Evolutionary conservation across 2,113 vertebrate species (phyloP).

Genomic region (Ageneiosus marmoratus): DNA sequence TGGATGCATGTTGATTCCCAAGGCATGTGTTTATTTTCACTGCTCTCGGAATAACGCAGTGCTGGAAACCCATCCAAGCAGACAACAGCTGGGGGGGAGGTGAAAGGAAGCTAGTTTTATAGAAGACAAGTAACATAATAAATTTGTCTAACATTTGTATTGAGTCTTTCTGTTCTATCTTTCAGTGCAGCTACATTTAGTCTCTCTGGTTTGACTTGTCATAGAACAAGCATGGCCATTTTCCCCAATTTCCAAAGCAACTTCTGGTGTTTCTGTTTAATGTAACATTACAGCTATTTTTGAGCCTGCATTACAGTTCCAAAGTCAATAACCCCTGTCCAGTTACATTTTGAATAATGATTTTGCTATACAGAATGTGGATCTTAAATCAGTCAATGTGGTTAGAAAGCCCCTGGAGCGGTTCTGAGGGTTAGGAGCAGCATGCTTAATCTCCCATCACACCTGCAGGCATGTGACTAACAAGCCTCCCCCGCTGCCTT

Average conservation of each 20-base stretch:
- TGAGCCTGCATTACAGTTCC: background rate
- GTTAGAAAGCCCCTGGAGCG: constrained; percentile 18
- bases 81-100: constrained; percentile 43
- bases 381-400: constrained; percentile 17
- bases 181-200: background rate
- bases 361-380: background rate
- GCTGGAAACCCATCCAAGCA: constrained; percentile 62
- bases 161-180: background rate
- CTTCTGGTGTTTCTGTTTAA: background rate
- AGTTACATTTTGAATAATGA: background rate
- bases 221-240: background rate
- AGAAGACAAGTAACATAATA: background rate
- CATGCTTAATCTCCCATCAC: constrained; percentile 36
- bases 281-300: background rate
- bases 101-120: constrained; percentile 4
- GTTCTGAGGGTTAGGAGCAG: constrained; percentile 21
- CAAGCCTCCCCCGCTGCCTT: constrained; percentile 35
- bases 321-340: background rate
- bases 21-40: constrained; percentile 83
- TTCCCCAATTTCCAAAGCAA: background rate
- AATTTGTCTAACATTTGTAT: constrained; percentile 19
- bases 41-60: constrained; percentile 71
- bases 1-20: constrained; percentile 78
- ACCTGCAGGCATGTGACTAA: constrained; percentile 47
- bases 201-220: background rate